A percentile compares a stretch with the other conserved stretches of the same genome.
Conservation (phyloP, 2,113 vertebrate genomes). For the Bubo bubo region DNA sequence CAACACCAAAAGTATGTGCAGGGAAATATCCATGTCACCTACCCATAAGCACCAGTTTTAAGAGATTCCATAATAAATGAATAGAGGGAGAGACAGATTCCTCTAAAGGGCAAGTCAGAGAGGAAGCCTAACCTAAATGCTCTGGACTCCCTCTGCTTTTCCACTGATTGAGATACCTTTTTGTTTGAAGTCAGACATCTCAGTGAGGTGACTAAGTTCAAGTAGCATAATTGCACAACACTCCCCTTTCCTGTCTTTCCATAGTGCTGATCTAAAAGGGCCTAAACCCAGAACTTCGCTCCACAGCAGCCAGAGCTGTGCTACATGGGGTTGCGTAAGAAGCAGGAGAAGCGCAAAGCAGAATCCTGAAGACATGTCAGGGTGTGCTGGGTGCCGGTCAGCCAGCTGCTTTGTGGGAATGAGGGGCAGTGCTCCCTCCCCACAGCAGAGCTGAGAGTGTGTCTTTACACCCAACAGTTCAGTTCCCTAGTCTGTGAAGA, state of each 20-base stretch:
- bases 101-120: not conserved
- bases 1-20: not conserved
- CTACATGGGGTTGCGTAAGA: not conserved
- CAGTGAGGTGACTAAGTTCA: not conserved
- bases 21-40: not conserved
- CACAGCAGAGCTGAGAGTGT: not conserved
- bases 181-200: not conserved
- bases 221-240: rapidly evolving
- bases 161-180: not conserved
- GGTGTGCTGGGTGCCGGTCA: rapidly evolving
- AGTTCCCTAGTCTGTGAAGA: not conserved
- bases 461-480: not conserved
- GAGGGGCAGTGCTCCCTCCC: rapidly evolving
- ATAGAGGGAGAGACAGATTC: not conserved
- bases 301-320: not conserved
- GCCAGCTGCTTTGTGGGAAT: not conserved
- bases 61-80: not conserved
- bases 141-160: not conserved
- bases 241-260: not conserved
- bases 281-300: not conserved
- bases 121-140: not conserved
- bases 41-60: not conserved
- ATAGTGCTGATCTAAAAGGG: not conserved
- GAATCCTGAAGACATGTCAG: rapidly evolving
- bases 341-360: not conserved